Percentiles rank a stretch among this genome's conserved stretches.
These are phyloP conservation scores for Cossypha dichroa DNA, from an alignment of 2,797 vertebrate species.

Conservation along the genomic window DNA sequence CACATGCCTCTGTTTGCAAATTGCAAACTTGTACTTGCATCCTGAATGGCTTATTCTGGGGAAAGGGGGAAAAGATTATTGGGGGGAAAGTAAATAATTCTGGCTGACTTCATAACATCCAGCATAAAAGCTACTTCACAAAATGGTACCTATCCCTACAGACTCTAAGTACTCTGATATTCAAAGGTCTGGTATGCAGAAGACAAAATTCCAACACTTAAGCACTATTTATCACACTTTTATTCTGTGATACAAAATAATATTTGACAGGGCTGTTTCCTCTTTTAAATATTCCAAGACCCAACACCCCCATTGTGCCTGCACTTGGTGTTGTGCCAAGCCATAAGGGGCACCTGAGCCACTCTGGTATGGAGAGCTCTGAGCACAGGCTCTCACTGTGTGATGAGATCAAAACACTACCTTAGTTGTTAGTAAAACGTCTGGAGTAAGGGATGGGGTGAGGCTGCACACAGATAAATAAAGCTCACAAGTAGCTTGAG, in stretches of 20 bases:
- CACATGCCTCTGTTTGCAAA: neutral
- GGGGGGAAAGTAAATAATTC: neutral
- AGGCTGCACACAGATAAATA: neutral
- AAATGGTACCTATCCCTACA: neutral
- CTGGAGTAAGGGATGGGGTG: neutral
- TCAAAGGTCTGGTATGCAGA: neutral
- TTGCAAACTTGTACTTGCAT: neutral
- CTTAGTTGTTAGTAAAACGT: neutral
- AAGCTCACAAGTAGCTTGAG: neutral
- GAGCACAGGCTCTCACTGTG: neutral
- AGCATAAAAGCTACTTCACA: neutral
- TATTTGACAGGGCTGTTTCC: neutral
- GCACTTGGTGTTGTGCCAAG: neutral
- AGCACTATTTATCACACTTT: neutral
- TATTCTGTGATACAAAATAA: neutral
- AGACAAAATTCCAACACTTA: neutral
- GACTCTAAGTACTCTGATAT: neutral
- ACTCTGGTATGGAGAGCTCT: rapidly evolving
- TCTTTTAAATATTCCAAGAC: neutral
- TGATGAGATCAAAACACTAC: neutral
- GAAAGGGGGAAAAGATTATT: neutral
- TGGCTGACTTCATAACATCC: neutral
- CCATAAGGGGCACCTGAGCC: neutral
- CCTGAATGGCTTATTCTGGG: neutral
- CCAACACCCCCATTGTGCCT: neutral